Conservation (phyloP, 2,888 invertebrate genomes). For the Margaritifera margaritifera region DNA sequence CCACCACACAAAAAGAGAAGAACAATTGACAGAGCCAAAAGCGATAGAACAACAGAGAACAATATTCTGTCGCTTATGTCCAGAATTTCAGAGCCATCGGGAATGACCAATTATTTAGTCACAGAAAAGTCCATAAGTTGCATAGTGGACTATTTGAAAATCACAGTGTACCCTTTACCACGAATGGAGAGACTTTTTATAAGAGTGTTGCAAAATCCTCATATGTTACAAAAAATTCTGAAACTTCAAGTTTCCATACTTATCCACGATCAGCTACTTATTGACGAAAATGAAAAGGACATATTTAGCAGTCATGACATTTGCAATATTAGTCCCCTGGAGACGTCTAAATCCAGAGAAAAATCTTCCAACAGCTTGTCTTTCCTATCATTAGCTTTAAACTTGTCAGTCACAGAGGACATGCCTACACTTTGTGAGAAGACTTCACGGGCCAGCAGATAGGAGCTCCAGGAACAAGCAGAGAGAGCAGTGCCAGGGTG, state of each 20-base stretch:
- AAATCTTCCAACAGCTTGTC: not conserved
- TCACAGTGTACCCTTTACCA: conserved; percentile 45
- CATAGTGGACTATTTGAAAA: conserved; percentile 54
- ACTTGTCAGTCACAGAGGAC: conserved; percentile 18
- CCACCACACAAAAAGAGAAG: conserved; percentile 12
- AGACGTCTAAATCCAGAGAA: no score
- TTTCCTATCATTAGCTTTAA: conserved; percentile 3
- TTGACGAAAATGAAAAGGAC: conserved; percentile 19
- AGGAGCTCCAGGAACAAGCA: not conserved
- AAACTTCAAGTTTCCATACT: conserved; percentile 49
- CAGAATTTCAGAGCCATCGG: conserved; percentile 59
- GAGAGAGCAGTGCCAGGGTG: conserved; percentile 10
- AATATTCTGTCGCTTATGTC: conserved; percentile 62
- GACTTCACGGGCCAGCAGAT: conserved; percentile 15
- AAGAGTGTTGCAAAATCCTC: conserved; percentile 56
- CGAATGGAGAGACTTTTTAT: conserved; percentile 54
- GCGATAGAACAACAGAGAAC: conserved; percentile 25
- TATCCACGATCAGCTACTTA: conserved; percentile 46
- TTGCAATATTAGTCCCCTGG: not conserved
- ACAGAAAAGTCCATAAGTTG: conserved; percentile 44
- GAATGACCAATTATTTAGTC: conserved; percentile 49
- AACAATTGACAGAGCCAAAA: conserved; percentile 16
- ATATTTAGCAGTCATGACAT: conserved; percentile 1
- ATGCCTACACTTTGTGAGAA: not conserved
- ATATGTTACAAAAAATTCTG: conserved; percentile 56